Base-by-base conservation (phyloP, 2,888 invertebrate species). In the Sarcophaga carnaria region DNA sequence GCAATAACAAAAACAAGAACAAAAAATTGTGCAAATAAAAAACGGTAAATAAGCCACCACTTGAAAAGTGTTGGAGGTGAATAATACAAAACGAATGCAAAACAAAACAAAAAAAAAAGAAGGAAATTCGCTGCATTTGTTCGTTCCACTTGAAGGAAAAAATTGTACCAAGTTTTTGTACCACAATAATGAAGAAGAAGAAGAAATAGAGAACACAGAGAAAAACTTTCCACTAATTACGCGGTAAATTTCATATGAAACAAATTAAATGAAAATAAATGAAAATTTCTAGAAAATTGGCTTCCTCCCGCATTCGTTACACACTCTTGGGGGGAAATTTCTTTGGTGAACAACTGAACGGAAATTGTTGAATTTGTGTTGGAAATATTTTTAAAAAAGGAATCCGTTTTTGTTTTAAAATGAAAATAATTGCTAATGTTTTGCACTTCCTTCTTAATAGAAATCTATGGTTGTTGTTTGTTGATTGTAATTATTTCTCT, bases 241-340 rank as follows among this genome's bases (percentile, higher is more conserved):
- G 78, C 67, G 67, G 83, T 83, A 62, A 78, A 70, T 83, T 72
- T 72, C 49, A 71, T 71, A 27, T 66, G 67, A 80, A 82, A 71
- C 12, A 62, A 71, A 70, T 69, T 76, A 62, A 75, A 69, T 27
- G 17, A 72, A 45, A 74, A 67, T 37, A 67, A 74, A 60, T 67
- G 25, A 74, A 59, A 80, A 62, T 60, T 20, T 47, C 63, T 54
- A 17, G 14, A 63, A 27, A 63, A 71, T 63, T 79, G 60, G 49
- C 60, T 11, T 49, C 49, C 14, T 14, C 37, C 37, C 37, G 1
- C 8, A 0, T 37, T 10, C 54, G 17, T 4, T 54, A 54, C 54
- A 54, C 12, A 14, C 17, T 17, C 8, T 2, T 37, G 10, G 17
- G 4, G 3, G 1, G 14, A 54, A 49, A 54, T 14, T 17, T 14